These are phyloP conservation scores for Nymphalis polychloros DNA, from an alignment of 2,888 invertebrate species.

Conservation along the genomic window DNA sequence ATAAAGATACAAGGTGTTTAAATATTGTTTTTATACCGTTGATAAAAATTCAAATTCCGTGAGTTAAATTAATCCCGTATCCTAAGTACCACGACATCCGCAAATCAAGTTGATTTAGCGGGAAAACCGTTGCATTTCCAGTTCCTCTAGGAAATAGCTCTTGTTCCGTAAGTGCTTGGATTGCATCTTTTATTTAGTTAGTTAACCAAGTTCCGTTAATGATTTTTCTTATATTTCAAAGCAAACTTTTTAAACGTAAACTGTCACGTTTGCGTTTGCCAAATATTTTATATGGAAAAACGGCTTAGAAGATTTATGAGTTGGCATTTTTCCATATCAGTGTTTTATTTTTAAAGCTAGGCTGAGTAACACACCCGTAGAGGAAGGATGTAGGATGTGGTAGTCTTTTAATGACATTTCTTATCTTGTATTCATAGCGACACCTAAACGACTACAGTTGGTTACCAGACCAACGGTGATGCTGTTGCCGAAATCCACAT, in stretches of 20 bases:
- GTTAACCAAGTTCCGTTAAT: conserved; percentile 6
- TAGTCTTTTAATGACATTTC: no score
- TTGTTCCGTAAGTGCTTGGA: conserved; percentile 19
- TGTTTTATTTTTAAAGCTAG: background rate
- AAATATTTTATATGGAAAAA: background rate
- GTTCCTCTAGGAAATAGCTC: conserved; percentile 16
- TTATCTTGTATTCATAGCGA: no score
- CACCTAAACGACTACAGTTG: no score
- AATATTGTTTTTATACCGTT: background rate
- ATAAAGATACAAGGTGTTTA: background rate
- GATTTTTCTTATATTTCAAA: background rate
- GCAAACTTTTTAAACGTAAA: no score
- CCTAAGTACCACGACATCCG: conserved; percentile 4
- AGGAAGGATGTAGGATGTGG: no score
- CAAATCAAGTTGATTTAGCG: conserved; percentile 18
- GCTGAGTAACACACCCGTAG: no score
- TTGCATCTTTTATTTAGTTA: conserved; percentile 16
- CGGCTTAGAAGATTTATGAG: background rate
- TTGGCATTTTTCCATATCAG: background rate
- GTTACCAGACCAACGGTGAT: no score
- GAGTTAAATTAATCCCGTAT: conserved; percentile 12
- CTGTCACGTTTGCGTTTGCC: background rate
- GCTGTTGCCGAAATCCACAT: no score
- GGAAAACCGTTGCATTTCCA: conserved; percentile 18
- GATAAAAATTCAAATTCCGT: background rate